phyloP scores from a whole-genome alignment of 1,140 invertebrate genomes.

The Mamestra configurata region DNA sequence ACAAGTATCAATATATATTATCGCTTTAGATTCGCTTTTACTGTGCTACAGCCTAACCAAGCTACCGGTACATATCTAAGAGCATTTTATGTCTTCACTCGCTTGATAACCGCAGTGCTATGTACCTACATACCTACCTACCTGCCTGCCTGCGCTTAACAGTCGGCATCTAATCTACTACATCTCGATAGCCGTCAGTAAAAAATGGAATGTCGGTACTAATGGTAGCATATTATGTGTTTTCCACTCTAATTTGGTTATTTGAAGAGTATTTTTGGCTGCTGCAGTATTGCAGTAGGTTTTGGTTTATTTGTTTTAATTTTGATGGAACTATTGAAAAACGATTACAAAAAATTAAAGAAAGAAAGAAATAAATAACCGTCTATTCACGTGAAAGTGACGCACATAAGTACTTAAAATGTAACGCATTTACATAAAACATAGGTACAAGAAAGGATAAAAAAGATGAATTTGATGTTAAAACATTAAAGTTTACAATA shows the following conservation, averaged over 20 bases:
- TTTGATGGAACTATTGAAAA: too few species aligned
- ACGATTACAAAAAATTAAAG: too few species aligned
- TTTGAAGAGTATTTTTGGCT: neutral
- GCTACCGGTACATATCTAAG: conserved; percentile 61
- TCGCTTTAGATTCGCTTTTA: neutral
- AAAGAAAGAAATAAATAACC: too few species aligned
- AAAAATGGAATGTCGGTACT: conserved; percentile 21
- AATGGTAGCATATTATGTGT: conserved; percentile 10
- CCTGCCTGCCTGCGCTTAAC: conserved; percentile 34
- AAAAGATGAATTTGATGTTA: too few species aligned
- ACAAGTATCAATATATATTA: neutral
- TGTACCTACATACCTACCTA: too few species aligned
- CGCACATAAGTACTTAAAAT: too few species aligned
- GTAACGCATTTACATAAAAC: too few species aligned
- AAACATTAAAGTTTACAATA: too few species aligned
- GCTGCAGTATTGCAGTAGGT: neutral
- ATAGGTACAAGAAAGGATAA: too few species aligned
- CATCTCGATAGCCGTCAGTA: conserved; percentile 53
- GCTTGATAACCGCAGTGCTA: conserved; percentile 31
- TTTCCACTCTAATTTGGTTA: neutral
- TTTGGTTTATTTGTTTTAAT: too few species aligned
- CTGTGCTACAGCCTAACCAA: conserved; percentile 38
- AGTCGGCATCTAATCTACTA: conserved; percentile 64
- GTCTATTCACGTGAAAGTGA: too few species aligned
- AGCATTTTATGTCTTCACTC: conserved; percentile 56